Percentiles rank a stretch among this genome's conserved stretches.
phyloP scores from a whole-genome alignment of 1,140 invertebrate species.

The Melanaphis sacchari region DNA sequence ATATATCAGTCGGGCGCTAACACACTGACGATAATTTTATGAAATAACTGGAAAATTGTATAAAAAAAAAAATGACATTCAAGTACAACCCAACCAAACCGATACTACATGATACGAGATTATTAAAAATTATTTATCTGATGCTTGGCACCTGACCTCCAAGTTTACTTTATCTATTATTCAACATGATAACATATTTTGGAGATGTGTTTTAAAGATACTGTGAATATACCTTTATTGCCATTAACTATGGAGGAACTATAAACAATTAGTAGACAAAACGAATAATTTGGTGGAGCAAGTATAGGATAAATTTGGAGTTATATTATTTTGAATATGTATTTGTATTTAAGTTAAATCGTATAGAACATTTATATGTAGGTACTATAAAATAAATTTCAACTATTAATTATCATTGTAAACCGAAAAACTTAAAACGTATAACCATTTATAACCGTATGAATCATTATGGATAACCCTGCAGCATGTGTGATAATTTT shows the following conservation, averaged over 20 bases:
- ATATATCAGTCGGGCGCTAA: neutral
- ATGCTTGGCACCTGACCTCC: neutral
- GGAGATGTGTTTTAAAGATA: neutral
- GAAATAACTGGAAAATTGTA: neutral
- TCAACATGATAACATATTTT: neutral
- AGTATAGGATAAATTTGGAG: neutral
- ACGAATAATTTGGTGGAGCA: neutral
- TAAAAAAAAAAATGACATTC: neutral
- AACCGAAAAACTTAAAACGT: neutral
- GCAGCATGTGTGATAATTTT: neutral
- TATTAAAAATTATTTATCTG: neutral
- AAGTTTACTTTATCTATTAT: neutral
- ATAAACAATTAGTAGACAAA: neutral
- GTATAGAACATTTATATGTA: neutral
- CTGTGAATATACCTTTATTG: neutral
- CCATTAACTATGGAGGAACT: neutral
- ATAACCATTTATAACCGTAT: neutral
- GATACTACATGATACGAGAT: neutral
- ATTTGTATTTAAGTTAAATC: neutral
- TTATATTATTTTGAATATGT: neutral
- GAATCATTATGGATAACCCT: neutral
- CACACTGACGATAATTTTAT: neutral
- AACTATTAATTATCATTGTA: neutral
- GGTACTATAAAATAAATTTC: neutral
- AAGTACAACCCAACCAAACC: neutral